phyloP scores from a whole-genome alignment of 2,113 vertebrate genomes.

The Centropus bengalensis region DNA sequence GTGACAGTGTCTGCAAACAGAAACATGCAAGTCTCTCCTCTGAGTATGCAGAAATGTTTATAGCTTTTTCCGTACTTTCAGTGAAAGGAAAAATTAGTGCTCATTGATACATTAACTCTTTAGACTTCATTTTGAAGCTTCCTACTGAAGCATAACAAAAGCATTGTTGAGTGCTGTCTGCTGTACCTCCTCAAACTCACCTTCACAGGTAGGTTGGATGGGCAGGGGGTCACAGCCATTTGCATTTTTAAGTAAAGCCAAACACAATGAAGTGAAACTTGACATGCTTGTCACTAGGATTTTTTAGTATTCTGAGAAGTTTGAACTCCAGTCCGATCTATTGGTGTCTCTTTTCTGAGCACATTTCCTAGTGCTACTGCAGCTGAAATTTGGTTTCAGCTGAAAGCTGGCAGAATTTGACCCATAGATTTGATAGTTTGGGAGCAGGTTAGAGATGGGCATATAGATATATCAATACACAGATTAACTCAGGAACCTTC shows the following conservation, averaged over 20 bases:
- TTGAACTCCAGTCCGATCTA: background rate
- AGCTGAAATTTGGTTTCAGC: background rate
- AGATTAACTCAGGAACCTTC: background rate
- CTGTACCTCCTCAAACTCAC: background rate
- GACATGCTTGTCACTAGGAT: background rate
- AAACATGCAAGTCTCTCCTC: background rate
- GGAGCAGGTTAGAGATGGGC: background rate
- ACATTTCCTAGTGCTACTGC: background rate
- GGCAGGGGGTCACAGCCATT: background rate
- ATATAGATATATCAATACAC: rapidly evolving
- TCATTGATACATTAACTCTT: background rate
- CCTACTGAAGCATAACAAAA: background rate
- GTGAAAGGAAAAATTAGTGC: background rate
- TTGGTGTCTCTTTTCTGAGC: background rate
- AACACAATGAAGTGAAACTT: background rate
- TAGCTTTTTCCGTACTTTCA: background rate
- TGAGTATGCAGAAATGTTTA: background rate
- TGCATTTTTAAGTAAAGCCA: background rate
- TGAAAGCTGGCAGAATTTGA: background rate
- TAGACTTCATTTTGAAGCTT: background rate
- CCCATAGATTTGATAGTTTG: background rate
- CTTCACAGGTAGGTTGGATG: background rate
- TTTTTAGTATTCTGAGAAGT: background rate
- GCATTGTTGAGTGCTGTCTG: background rate
- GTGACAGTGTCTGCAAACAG: background rate